Evolutionary conservation across 1,140 invertebrate species (phyloP).

Genomic region (Agrilus planipennis): DNA sequence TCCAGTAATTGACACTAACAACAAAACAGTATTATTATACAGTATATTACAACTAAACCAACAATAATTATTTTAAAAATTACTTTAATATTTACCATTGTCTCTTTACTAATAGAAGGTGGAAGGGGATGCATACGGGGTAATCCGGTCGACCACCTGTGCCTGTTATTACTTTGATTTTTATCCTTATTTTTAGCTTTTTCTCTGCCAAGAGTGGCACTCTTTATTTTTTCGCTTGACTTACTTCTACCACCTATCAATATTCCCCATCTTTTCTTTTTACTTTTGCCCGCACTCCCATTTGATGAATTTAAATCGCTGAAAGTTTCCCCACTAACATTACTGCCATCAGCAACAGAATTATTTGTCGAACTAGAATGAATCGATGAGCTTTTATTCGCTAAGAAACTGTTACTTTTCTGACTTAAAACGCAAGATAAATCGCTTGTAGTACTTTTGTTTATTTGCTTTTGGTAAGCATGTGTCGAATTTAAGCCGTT

Average conservation of each 20-base stretch:
- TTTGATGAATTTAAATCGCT: constrained; percentile 23
- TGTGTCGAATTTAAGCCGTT: constrained; percentile 4
- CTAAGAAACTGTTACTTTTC: constrained; percentile 17
- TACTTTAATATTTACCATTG: constrained; percentile 45
- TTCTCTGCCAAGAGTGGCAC: constrained; percentile 49
- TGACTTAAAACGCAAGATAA: not conserved
- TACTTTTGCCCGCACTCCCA: constrained; percentile 40
- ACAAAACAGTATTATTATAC: constrained; percentile 8
- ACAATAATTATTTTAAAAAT: not conserved
- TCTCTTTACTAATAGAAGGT: constrained; percentile 60
- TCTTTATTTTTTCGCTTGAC: constrained; percentile 42
- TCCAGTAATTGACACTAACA: constrained; percentile 68
- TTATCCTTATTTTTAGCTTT: constrained; percentile 39
- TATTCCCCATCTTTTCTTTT: constrained; percentile 48
- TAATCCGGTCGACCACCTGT: constrained; percentile 54
- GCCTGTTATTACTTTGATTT: constrained; percentile 36
- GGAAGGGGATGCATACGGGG: constrained; percentile 49
- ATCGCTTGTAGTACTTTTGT: constrained; percentile 11
- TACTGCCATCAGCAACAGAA: constrained; percentile 14
- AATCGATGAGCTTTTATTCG: constrained; percentile 14
- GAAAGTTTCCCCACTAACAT: constrained; percentile 12
- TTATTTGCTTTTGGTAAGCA: constrained; percentile 6
- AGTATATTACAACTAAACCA: not conserved
- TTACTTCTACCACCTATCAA: constrained; percentile 45
- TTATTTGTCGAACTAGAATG: constrained; percentile 11